Evolutionary conservation across 2,888 invertebrate genomes (phyloP), one percentile per base, ranked within the genome.

Genomic region (Apamea sordens): DNA sequence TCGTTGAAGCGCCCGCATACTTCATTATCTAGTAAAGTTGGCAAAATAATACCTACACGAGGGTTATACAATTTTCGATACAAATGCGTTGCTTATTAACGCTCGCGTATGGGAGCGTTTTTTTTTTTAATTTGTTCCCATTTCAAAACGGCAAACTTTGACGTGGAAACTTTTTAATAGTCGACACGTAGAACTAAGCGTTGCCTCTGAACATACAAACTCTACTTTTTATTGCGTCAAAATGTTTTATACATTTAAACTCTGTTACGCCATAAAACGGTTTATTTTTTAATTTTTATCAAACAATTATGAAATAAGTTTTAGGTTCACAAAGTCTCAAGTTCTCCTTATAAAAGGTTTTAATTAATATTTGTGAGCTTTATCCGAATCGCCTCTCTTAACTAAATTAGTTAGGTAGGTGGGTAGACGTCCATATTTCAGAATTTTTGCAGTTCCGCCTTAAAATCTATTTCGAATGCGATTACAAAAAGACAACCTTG

Each of bases 61-160:
- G 85, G 88, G 83, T 91, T 86, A 89, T 89, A 88, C 91, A 92
- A 89, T 90, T 90, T 89, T 89, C 87, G 83, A 90, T 89, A 90
- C 88, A 90, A 90, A 88, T 86, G 88, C 86, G 78, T 86, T 88
- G 88, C 89, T 90, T 89, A 90, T 89, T 90, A 90, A 90, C 86
- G 89, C 87, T 87, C 77, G 86, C 80, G 61, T 77, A 86, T 86
- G 87, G 82, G 69, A 69, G 83, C 67, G 44, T 76, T 84, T 89
- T 80, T 89, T 47, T 77, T 92, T 92, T 92, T 88, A 91, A 91
- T 92, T 92, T 92, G 91, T 92, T 92, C 85, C 85, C 89, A 89
- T 91, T 92, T 91, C 80, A 89, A 88, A 93, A 90, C 90, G 91
- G 89, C 89, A 87, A 93, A 94, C 91, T 94, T 93, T 91, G 90